Percentiles rank a stretch among this genome's conserved stretches.
These are phyloP conservation scores for Condylura cristata DNA, from an alignment of 2,113 vertebrate species.

Conservation along the genomic window DNA sequence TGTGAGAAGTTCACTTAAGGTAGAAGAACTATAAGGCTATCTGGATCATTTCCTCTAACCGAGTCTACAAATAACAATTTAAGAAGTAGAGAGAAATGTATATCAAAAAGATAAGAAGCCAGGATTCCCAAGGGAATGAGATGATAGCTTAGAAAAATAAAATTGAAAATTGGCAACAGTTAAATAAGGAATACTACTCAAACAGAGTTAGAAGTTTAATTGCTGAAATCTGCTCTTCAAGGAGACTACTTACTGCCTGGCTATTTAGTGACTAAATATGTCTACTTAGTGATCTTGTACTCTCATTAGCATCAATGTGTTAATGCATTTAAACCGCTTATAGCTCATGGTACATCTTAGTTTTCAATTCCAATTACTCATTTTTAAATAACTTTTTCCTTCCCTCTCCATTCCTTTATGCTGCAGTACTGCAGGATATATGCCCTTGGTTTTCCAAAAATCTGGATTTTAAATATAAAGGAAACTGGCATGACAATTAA, in stretches of 20 bases:
- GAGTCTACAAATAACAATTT: not conserved
- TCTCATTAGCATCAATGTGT: not conserved
- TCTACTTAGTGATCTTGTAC: not conserved
- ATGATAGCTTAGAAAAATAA: not conserved
- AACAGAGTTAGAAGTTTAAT: not conserved
- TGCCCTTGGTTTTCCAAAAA: not conserved
- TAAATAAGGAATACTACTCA: not conserved
- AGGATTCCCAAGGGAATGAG: not conserved
- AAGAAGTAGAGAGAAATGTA: not conserved
- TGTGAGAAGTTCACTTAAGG: not conserved
- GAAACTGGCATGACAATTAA: not conserved
- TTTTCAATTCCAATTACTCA: not conserved
- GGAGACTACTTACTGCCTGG: not conserved
- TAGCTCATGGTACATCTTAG: not conserved
- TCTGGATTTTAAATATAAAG: not conserved
- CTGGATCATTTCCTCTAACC: not conserved
- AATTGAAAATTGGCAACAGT: not conserved
- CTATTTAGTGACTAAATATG: not conserved
- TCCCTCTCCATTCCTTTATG: fast-evolving
- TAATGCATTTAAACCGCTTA: not conserved
- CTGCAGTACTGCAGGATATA: not conserved
- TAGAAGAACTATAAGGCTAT: not conserved
- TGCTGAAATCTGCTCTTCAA: not conserved
- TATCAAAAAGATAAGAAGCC: not conserved
- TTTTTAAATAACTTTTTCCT: not conserved